A percentile compares a stretch with the other conserved stretches of the same genome.
These are phyloP conservation scores for Agrenia bidenticulata DNA, from an alignment of 2,888 invertebrate species.

Conservation along the genomic window DNA sequence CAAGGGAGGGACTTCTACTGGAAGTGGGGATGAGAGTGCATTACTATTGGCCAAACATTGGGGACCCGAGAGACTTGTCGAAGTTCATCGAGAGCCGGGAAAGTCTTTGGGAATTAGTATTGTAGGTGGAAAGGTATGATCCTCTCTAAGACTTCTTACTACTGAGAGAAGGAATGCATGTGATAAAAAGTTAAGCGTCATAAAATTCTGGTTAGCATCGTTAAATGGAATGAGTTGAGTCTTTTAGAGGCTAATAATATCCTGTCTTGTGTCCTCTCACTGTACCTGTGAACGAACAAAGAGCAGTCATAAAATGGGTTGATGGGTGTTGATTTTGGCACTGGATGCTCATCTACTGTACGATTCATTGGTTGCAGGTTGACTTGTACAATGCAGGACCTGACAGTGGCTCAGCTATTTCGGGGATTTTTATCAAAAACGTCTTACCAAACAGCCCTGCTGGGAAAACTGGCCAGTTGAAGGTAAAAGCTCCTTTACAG, in stretches of 20 bases:
- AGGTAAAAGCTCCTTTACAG: slow-evolving; percentile 61
- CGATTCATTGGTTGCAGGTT: slow-evolving; percentile 60
- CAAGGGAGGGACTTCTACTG: slow-evolving; percentile 25
- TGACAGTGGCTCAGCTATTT: slow-evolving; percentile 70
- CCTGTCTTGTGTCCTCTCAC: too few relatives aligned
- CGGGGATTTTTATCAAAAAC: slow-evolving; percentile 97
- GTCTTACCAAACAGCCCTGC: slow-evolving; percentile 91
- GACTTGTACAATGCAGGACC: slow-evolving; percentile 71
- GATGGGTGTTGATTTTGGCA: slow-evolving; percentile 10
- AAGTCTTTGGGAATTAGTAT: slow-evolving; percentile 94
- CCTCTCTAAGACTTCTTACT: not conserved
- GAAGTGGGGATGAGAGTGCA: slow-evolving; percentile 45
- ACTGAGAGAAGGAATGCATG: not conserved
- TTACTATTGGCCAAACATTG: slow-evolving; percentile 70
- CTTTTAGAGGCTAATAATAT: too few relatives aligned
- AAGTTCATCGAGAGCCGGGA: slow-evolving; percentile 70
- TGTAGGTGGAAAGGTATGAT: slow-evolving; percentile 84
- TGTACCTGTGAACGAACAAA: too few relatives aligned
- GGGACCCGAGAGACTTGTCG: slow-evolving; percentile 77
- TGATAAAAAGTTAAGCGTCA: not conserved
- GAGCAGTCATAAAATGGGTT: not conserved
- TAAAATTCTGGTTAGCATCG: not conserved
- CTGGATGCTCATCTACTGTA: not conserved
- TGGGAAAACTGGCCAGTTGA: slow-evolving; percentile 79
- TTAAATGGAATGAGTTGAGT: too few relatives aligned